These are phyloP conservation scores for Morpho deidamia DNA, from an alignment of 2,888 invertebrate genomes.

Conservation along the genomic window DNA sequence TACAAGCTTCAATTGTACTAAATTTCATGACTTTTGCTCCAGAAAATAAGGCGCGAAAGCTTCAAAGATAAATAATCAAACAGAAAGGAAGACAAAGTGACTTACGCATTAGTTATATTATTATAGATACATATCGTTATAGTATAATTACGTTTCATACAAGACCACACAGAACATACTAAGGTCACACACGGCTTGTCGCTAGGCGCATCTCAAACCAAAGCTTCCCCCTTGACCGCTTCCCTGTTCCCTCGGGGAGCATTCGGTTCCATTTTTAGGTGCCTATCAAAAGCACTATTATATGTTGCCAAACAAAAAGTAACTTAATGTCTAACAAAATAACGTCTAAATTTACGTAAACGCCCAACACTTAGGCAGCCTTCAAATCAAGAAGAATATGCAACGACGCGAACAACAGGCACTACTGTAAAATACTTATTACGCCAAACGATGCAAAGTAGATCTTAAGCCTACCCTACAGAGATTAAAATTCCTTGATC, in stretches of 20 bases:
- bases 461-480: too few relatives aligned
- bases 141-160: too few relatives aligned
- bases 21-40: too few relatives aligned
- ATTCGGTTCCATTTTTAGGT: constrained; percentile 10
- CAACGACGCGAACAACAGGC: neutral
- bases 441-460: too few relatives aligned
- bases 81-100: too few relatives aligned
- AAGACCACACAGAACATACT: too few relatives aligned
- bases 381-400: constrained; percentile 1
- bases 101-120: too few relatives aligned
- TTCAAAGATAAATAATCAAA: too few relatives aligned
- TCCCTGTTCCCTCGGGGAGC: constrained; percentile 11
- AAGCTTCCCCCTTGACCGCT: constrained; percentile 7
- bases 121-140: too few relatives aligned
- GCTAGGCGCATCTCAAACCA: neutral
- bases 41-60: too few relatives aligned
- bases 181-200: neutral
- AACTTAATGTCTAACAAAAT: neutral
- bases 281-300: constrained; percentile 3
- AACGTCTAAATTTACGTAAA: neutral
- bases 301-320: neutral
- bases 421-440: neutral
- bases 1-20: too few relatives aligned
- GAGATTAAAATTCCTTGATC: neutral
- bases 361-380: neutral